Percentiles rank a stretch among this genome's conserved stretches.
Conservation (phyloP, 1,140 invertebrate species). For the Hesperophylax magnus region DNA sequence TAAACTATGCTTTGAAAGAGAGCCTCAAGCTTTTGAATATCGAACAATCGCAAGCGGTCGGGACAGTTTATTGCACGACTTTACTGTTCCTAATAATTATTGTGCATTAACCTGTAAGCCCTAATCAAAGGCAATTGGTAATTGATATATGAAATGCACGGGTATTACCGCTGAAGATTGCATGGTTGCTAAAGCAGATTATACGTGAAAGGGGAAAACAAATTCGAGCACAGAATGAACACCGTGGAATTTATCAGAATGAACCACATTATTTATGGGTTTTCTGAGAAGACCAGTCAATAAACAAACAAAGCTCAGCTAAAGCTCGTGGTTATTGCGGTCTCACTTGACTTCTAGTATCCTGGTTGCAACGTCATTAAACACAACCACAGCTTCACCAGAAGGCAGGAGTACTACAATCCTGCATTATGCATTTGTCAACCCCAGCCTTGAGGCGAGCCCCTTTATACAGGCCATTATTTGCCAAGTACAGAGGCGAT, state of each 20-base stretch:
- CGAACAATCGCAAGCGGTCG: not conserved
- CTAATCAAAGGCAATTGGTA: conserved; percentile 12
- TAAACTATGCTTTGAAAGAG: not conserved
- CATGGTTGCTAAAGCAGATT: not conserved
- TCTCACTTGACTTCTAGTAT: conserved; percentile 14
- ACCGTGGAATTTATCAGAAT: no score
- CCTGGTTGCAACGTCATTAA: not conserved
- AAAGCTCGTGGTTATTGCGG: not conserved
- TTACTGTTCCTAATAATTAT: not conserved
- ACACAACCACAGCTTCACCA: not conserved
- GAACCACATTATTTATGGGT: not conserved
- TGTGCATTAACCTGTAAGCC: not conserved
- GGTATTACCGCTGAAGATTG: not conserved
- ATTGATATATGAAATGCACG: not conserved
- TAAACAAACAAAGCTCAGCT: no score
- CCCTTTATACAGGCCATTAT: not conserved
- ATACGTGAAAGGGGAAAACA: not conserved
- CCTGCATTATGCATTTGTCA: not conserved
- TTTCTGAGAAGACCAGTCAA: conserved; percentile 5
- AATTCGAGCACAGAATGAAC: no score
- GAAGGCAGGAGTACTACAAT: not conserved
- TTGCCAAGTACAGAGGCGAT: conserved; percentile 3
- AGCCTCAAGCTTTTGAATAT: not conserved
- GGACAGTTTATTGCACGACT: not conserved
- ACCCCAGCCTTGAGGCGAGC: no score